Conservation (phyloP, 2,113 vertebrate species). For the Pygoscelis adeliae region DNA sequence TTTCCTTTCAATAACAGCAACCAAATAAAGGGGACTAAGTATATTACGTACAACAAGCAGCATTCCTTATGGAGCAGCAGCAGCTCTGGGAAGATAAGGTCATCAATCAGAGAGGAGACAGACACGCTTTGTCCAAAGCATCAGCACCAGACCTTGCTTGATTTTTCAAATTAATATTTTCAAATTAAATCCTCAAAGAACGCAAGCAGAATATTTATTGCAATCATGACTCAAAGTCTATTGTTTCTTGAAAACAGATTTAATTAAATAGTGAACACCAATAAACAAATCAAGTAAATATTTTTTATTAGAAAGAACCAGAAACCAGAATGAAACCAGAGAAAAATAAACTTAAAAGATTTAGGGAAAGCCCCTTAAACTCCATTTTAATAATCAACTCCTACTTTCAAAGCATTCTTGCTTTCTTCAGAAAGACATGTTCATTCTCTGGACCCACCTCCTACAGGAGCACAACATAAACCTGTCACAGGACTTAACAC, state of each 20-base stretch:
- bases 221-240: neutral
- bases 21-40: neutral
- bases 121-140: neutral
- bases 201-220: neutral
- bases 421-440: neutral
- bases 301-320: neutral
- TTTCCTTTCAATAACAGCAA: neutral
- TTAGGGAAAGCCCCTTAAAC: neutral
- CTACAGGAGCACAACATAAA: neutral
- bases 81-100: neutral
- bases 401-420: neutral
- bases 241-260: neutral
- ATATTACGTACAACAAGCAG: neutral
- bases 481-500: neutral
- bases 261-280: neutral
- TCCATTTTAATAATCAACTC: neutral
- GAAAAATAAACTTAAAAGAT: neutral
- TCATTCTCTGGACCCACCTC: neutral
- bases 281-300: neutral
- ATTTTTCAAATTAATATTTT: constrained; percentile 35
- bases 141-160: neutral
- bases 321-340: neutral
- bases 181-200: neutral
- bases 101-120: neutral
- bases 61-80: neutral